phyloP scores from a whole-genome alignment of 2,113 vertebrate genomes.

The Shinisaurus crocodilurus region DNA sequence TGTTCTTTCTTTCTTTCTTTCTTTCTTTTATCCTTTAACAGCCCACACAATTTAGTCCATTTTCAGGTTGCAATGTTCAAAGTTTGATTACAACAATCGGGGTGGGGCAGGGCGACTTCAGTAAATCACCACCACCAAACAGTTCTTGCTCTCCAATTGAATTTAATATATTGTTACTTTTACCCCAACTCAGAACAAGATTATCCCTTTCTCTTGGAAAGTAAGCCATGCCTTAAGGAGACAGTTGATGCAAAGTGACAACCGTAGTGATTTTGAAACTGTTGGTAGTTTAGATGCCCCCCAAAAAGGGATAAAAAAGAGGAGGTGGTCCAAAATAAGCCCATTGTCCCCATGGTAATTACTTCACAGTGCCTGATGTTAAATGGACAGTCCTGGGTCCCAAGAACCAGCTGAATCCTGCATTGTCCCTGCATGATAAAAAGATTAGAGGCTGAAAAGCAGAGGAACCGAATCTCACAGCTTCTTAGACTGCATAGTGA shows the following conservation, averaged over 20 bases:
- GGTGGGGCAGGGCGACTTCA: slow-evolving; percentile 23
- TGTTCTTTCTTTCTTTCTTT: too few species aligned
- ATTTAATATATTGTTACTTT: slow-evolving; percentile 65
- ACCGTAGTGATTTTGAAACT: slow-evolving; percentile 57
- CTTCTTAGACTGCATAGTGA: slow-evolving; percentile 84
- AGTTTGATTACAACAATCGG: slow-evolving; percentile 48
- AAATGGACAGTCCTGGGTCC: slow-evolving; percentile 78
- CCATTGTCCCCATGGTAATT: slow-evolving; percentile 79
- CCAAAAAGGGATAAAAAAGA: slow-evolving; percentile 49
- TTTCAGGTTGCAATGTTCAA: slow-evolving; percentile 19
- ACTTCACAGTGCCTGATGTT: slow-evolving; percentile 73
- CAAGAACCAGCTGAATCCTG: slow-evolving; percentile 82
- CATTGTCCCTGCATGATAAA: slow-evolving; percentile 91
- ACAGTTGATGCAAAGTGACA: slow-evolving; percentile 74
- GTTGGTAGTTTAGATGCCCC: slow-evolving; percentile 32
- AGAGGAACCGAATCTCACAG: slow-evolving; percentile 86
- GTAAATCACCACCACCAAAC: slow-evolving; percentile 34
- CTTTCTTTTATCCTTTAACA: neutral
- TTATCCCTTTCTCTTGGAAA: slow-evolving; percentile 48
- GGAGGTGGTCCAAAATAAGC: slow-evolving; percentile 21
- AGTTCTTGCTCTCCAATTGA: slow-evolving; percentile 53
- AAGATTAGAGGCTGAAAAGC: slow-evolving; percentile 91
- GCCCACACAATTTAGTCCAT: neutral
- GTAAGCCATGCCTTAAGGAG: slow-evolving; percentile 66
- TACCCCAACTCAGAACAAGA: slow-evolving; percentile 54